Percentiles rank a stretch among this genome's conserved stretches.
These are phyloP conservation scores for Pocillopora verrucosa DNA, from an alignment of 64 coral and sea anemone genomes.

Conservation along the genomic window DNA sequence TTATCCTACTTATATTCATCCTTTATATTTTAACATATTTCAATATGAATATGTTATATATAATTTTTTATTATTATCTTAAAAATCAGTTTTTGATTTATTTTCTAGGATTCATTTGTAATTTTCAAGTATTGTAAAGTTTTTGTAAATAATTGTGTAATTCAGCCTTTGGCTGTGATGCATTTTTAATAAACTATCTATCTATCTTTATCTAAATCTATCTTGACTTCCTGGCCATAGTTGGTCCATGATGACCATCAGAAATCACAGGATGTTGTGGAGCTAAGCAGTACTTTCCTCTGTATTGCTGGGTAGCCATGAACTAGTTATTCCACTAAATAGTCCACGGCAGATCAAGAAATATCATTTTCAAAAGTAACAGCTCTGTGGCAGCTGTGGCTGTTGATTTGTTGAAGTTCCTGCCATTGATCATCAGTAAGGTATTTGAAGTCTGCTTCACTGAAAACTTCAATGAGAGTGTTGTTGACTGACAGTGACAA, in stretches of 20 bases:
- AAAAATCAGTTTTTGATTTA: too few species aligned
- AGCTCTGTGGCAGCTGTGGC: constrained; percentile 46
- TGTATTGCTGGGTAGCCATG: constrained; percentile 81
- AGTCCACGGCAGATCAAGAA: constrained; percentile 36
- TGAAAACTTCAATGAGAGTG: constrained; percentile 62
- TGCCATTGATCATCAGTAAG: constrained; percentile 65
- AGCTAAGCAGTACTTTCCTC: constrained; percentile 70
- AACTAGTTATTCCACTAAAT: constrained; percentile 85
- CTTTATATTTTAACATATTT: too few species aligned
- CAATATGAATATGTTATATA: too few species aligned
- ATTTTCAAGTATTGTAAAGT: too few species aligned
- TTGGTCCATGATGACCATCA: not conserved
- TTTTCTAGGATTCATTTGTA: too few species aligned
- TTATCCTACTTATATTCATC: too few species aligned
- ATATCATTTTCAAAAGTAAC: constrained; percentile 6
- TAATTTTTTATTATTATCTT: too few species aligned
- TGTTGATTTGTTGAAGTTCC: constrained; percentile 42
- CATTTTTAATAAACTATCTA: too few species aligned
- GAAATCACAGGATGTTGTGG: not conserved
- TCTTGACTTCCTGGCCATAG: not conserved
- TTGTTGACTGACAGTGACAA: constrained; percentile 77
- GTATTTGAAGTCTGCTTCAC: constrained; percentile 76
- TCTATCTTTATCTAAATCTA: too few species aligned
- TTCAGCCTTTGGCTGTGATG: too few species aligned
- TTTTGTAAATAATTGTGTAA: too few species aligned